Evolutionary conservation across 1,140 invertebrate species (phyloP).

Genomic region (Diorhabda elongata): DNA sequence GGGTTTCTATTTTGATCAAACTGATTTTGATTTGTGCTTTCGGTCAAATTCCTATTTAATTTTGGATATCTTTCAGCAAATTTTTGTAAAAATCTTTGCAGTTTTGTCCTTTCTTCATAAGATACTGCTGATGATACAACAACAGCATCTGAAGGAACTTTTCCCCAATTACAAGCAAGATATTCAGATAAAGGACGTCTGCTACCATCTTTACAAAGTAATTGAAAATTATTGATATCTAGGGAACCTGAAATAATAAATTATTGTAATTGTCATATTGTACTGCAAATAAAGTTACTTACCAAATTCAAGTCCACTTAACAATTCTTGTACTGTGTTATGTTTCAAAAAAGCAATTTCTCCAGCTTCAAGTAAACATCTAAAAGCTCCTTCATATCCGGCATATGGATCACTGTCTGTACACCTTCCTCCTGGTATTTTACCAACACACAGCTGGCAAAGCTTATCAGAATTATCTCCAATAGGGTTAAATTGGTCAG

Average conservation of each 20-base stretch:
- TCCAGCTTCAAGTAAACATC: conserved; percentile 79
- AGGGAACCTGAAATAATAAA: conserved; percentile 49
- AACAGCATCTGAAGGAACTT: conserved; percentile 80
- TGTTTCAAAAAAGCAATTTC: conserved; percentile 93
- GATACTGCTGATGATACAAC: conserved; percentile 77
- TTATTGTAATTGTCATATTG: not conserved
- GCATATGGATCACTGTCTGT: conserved; percentile 84
- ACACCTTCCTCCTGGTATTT: conserved; percentile 72
- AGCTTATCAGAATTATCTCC: conserved; percentile 74
- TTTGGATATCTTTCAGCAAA: conserved; percentile 50
- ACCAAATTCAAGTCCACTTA: conserved; percentile 55
- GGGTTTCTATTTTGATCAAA: conserved; percentile 17
- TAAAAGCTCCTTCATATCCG: conserved; percentile 85
- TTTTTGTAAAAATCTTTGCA: conserved; percentile 57
- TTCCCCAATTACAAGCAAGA: conserved; percentile 80
- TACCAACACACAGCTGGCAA: conserved; percentile 81
- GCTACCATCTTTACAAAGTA: conserved; percentile 82
- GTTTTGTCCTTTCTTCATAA: conserved; percentile 56
- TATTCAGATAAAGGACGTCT: conserved; percentile 68
- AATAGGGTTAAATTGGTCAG: conserved; percentile 91
- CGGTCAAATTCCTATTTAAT: not conserved
- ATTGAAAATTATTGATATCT: conserved; percentile 70
- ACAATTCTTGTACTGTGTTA: conserved; percentile 73
- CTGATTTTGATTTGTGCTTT: conserved; percentile 18
- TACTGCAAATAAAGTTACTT: conserved; percentile 22